Evolutionary conservation across 2,113 vertebrate species (phyloP).

Genomic region (Mormyrus iriodes): DNA sequence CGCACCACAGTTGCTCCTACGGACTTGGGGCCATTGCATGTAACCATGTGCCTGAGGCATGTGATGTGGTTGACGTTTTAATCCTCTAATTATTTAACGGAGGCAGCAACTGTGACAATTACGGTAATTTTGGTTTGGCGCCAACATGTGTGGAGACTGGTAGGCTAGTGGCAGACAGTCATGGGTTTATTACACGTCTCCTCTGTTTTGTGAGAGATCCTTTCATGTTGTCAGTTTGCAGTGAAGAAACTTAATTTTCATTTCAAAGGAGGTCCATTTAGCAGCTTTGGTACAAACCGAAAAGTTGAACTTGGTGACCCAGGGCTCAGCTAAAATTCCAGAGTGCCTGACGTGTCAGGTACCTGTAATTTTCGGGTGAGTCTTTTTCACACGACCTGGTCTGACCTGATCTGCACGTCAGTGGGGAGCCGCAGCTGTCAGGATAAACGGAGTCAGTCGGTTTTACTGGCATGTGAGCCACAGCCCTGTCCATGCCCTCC

Average conservation of each 20-base stretch:
- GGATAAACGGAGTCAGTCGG: not conserved
- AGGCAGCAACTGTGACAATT: constrained; percentile 10
- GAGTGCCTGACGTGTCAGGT: not conserved
- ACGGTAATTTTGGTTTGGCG: constrained; percentile 52
- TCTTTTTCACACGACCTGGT: not conserved
- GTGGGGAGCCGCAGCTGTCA: not conserved
- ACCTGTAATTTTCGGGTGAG: not conserved
- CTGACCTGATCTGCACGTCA: not conserved
- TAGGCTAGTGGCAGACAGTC: constrained; percentile 12
- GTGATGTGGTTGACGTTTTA: not conserved
- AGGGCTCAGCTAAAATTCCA: not conserved
- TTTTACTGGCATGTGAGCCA: not conserved
- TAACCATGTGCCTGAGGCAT: not conserved
- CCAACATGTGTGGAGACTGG: constrained; percentile 20
- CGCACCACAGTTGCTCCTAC: not conserved
- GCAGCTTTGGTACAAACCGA: not conserved
- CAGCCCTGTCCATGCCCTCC: not conserved
- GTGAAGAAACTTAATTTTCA: not conserved
- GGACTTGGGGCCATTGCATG: not conserved
- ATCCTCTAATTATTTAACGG: not conserved
- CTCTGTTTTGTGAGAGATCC: not conserved
- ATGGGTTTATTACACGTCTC: not conserved
- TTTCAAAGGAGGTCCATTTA: not conserved
- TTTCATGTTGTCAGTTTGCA: not conserved
- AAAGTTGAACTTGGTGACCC: constrained; percentile 25